A percentile compares a stretch with the other conserved stretches of the same genome.
phyloP scores from a whole-genome alignment of 2,888 invertebrate genomes.

The Sabatieria punctata region DNA sequence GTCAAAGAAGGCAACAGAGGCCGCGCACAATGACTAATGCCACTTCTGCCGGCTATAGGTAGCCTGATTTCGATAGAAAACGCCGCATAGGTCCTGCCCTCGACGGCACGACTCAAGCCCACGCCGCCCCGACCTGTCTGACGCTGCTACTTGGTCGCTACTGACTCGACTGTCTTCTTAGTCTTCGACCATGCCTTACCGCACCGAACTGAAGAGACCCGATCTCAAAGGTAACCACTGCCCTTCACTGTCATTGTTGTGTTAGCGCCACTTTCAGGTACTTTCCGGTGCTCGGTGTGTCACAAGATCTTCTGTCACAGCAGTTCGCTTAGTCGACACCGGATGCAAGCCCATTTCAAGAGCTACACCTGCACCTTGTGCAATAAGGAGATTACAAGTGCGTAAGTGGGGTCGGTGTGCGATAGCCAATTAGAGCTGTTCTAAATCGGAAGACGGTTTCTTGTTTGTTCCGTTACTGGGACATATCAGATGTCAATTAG shows the following conservation, averaged over 20 bases:
- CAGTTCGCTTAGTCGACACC: conserved; percentile 21
- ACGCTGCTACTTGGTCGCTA: too few species aligned
- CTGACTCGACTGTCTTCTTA: too few species aligned
- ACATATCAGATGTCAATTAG: too few species aligned
- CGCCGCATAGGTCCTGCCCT: too few species aligned
- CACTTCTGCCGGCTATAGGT: not conserved
- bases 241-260: not conserved
- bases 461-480: too few species aligned
- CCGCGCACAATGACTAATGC: too few species aligned
- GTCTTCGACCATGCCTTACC: conserved; percentile 11
- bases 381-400: conserved; percentile 22
- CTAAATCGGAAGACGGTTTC: too few species aligned
- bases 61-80: not conserved
- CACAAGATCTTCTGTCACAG: conserved; percentile 25
- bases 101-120: too few species aligned
- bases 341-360: conserved; percentile 26
- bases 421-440: not conserved
- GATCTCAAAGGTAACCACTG: conserved; percentile 10
- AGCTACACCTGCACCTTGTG: conserved; percentile 24
- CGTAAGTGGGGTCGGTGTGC: conserved; percentile 9
- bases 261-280: conserved; percentile 14
- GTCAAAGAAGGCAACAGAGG: too few species aligned
- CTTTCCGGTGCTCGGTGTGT: conserved; percentile 22
- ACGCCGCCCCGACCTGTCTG: too few species aligned
- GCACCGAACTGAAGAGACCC: conserved; percentile 10